Evolutionary conservation across 2,797 vertebrate species (phyloP).

Genomic region (Craterocephalus amniculus): DNA sequence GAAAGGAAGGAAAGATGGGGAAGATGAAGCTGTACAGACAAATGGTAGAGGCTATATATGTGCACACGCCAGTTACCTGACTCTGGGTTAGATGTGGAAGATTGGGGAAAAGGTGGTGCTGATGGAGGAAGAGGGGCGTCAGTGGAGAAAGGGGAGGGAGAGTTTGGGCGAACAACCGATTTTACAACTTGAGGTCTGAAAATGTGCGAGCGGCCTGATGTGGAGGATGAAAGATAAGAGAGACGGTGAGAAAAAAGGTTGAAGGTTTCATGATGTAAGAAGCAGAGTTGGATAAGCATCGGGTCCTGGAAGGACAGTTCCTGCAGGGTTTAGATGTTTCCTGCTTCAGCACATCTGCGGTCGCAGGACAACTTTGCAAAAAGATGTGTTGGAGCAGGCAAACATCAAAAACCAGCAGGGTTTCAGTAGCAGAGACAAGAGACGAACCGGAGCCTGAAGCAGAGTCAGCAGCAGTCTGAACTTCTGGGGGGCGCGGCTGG

Average conservation of each 20-base stretch:
- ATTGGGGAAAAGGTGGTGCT: slow-evolving; percentile 33
- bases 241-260: slow-evolving; percentile 6
- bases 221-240: background rate
- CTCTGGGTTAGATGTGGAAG: slow-evolving; percentile 42
- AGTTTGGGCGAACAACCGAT: slow-evolving; percentile 67
- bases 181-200: slow-evolving; percentile 79
- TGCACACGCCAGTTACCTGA: slow-evolving; percentile 60
- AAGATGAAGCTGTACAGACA: background rate
- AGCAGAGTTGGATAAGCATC: background rate
- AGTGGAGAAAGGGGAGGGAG: slow-evolving; percentile 69
- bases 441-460: slow-evolving; percentile 54
- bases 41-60: background rate
- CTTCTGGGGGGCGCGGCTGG: slow-evolving; percentile 65
- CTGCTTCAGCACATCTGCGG: background rate
- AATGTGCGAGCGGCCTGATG: slow-evolving; percentile 61
- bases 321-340: background rate
- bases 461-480: slow-evolving; percentile 46
- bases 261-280: background rate
- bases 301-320: background rate
- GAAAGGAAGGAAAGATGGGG: slow-evolving; percentile 2
- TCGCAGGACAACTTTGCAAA: background rate
- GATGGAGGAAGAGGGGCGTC: slow-evolving; percentile 40
- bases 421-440: background rate
- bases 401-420: slow-evolving; percentile 7
- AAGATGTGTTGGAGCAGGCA: slow-evolving; percentile 23